Evolutionary conservation across 1,140 invertebrate genomes (phyloP).

Genomic region (Homalodisca vitripennis): DNA sequence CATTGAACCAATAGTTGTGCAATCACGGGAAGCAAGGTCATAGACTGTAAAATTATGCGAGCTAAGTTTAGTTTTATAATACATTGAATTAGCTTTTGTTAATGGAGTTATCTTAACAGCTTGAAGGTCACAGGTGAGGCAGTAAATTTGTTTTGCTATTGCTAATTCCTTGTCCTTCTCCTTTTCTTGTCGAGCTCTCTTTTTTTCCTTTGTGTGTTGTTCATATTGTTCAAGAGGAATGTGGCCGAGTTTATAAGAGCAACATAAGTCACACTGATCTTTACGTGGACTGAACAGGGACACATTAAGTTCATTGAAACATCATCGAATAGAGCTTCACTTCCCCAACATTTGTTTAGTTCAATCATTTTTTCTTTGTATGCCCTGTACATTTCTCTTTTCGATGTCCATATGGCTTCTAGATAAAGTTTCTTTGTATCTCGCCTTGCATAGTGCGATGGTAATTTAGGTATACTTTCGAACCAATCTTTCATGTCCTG

Average conservation of each 20-base stretch:
- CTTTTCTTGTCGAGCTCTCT: conserved; percentile 26
- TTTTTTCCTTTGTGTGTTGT: conserved; percentile 28
- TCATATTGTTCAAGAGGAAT: conserved; percentile 31
- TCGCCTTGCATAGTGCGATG: conserved; percentile 22
- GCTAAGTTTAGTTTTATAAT: conserved; percentile 44
- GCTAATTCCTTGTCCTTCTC: conserved; percentile 27
- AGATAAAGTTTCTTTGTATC: conserved; percentile 18
- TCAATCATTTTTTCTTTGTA: conserved; percentile 14
- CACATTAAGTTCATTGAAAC: conserved; percentile 33
- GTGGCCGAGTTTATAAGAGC: conserved; percentile 12
- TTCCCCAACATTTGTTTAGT: conserved; percentile 17
- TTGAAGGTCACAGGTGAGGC: conserved; percentile 40
- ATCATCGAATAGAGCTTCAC: background rate
- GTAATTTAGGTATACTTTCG: conserved; percentile 16
- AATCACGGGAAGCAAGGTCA: conserved; percentile 37
- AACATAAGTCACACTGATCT: conserved; percentile 16
- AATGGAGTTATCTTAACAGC: conserved; percentile 39
- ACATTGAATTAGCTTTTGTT: conserved; percentile 43
- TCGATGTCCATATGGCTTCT: conserved; percentile 17
- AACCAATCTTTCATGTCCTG: conserved; percentile 14
- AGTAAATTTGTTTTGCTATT: conserved; percentile 16
- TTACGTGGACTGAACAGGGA: conserved; percentile 1
- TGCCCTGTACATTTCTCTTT: conserved; percentile 12
- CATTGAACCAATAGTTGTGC: conserved; percentile 49
- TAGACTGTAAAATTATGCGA: conserved; percentile 45